A percentile compares a stretch with the other conserved stretches of the same genome.
These are phyloP conservation scores for Crotalus helleri DNA, from an alignment of 2,113 vertebrate species.

Conservation along the genomic window DNA sequence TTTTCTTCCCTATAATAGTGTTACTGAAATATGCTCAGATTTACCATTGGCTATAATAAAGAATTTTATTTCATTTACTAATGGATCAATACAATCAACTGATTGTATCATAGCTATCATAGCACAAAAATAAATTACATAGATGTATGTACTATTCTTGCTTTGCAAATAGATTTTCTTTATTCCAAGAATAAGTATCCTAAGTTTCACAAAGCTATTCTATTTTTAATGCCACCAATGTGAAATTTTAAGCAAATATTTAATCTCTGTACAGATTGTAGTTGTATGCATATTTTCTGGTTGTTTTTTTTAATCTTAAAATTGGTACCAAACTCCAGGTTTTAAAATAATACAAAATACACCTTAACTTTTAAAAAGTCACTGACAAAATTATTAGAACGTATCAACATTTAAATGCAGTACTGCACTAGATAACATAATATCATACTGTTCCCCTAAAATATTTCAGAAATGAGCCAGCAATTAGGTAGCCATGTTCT, in stretches of 20 bases:
- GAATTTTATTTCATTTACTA: not conserved
- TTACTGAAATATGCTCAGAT: not conserved
- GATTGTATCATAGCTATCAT: not conserved
- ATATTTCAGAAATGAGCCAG: not conserved
- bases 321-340: not conserved
- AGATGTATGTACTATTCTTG: not conserved
- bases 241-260: slow-evolving; percentile 30
- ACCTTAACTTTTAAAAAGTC: not conserved
- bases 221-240: slow-evolving; percentile 5
- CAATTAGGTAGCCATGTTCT: not conserved
- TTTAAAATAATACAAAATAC: not conserved
- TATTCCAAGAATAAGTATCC: not conserved
- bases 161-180: slow-evolving; percentile 16
- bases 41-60: not conserved
- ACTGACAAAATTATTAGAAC: not conserved
- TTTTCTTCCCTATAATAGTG: not conserved
- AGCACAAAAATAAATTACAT: not conserved
- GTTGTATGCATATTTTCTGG: not conserved
- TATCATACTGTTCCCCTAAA: not conserved
- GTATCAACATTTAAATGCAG: not conserved
- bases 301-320: not conserved
- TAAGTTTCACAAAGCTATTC: not conserved
- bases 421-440: not conserved
- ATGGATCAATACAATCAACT: not conserved
- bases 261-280: not conserved